A percentile compares a stretch with the other conserved stretches of the same genome.
These are phyloP conservation scores for Azemiops feae DNA, from an alignment of 2,113 vertebrate genomes.

Conservation along the genomic window DNA sequence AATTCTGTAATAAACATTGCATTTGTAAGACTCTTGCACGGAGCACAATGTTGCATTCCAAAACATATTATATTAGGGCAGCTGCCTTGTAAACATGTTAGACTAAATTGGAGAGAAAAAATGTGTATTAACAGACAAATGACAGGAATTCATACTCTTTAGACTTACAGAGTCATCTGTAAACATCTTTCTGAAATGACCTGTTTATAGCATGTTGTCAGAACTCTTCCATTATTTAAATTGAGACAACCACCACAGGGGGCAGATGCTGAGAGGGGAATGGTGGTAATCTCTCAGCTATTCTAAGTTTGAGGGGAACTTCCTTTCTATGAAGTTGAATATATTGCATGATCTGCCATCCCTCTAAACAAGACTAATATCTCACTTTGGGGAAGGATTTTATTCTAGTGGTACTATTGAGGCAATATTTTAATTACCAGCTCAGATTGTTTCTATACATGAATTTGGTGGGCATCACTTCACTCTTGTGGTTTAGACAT, in stretches of 20 bases:
- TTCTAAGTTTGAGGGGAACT: neutral
- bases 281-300: neutral
- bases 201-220: neutral
- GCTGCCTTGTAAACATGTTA: neutral
- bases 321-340: neutral
- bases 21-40: no score
- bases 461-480: neutral
- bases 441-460: neutral
- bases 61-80: neutral
- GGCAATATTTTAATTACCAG: neutral
- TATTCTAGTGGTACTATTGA: neutral
- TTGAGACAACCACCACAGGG: neutral
- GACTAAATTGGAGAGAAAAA: neutral
- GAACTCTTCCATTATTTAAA: neutral
- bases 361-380: neutral
- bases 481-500: neutral
- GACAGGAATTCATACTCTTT: neutral
- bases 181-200: neutral
- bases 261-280: neutral
- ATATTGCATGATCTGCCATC: neutral
- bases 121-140: neutral
- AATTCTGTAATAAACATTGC: no score
- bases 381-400: neutral
- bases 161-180: neutral
- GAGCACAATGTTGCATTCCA: neutral